Conservation (phyloP, 2,888 invertebrate genomes). For the Drosophila anceps region DNA sequence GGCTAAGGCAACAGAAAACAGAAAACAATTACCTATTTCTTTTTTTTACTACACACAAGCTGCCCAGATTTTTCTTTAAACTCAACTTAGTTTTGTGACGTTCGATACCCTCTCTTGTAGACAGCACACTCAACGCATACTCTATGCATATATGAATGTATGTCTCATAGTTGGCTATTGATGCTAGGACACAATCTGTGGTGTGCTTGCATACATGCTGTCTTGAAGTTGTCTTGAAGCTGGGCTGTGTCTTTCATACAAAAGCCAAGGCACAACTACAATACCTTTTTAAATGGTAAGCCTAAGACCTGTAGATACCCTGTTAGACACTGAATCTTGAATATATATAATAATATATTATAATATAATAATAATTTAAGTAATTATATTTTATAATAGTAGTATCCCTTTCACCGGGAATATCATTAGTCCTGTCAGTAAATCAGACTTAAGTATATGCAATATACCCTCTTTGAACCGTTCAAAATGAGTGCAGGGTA, state of each 20-base stretch:
- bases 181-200: conserved; percentile 37
- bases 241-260: conserved; percentile 34
- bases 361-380: too few relatives aligned
- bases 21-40: not conserved
- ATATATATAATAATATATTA: too few relatives aligned
- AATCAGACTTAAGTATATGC: not conserved
- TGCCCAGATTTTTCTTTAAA: conserved; percentile 18
- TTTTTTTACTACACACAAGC: not conserved
- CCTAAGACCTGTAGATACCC: not conserved
- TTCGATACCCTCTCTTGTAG: not conserved
- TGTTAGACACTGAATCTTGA: too few relatives aligned
- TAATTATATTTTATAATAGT: not conserved
- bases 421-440: not conserved
- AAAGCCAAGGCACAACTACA: conserved; percentile 49
- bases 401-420: not conserved
- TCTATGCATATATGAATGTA: conserved; percentile 29
- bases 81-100: conserved; percentile 1
- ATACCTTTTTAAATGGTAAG: too few relatives aligned
- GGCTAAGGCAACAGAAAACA: not conserved
- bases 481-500: not conserved
- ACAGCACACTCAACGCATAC: not conserved
- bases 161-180: conserved; percentile 41
- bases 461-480: not conserved
- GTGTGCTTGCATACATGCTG: conserved; percentile 26
- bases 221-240: conserved; percentile 34